Evolutionary conservation across 2,888 invertebrate species (phyloP).

Genomic region (Pyrrhosoma nymphula): DNA sequence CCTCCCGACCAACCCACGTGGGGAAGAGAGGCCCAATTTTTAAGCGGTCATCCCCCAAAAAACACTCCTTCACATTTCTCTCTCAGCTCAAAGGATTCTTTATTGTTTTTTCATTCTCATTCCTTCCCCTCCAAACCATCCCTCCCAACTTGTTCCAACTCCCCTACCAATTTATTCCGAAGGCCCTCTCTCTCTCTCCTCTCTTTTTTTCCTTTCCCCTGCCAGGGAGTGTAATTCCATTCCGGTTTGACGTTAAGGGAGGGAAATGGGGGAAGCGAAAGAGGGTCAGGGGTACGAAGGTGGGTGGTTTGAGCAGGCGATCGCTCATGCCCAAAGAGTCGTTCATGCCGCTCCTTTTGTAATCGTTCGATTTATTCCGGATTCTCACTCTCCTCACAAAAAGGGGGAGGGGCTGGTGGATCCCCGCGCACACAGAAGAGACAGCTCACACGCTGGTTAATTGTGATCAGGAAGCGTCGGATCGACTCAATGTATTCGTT

Average conservation of each 20-base stretch:
- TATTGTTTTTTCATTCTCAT: slow-evolving; percentile 15
- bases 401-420: neutral
- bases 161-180: neutral
- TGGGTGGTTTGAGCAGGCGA: neutral
- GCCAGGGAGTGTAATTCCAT: slow-evolving; percentile 15
- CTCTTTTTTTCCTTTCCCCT: neutral
- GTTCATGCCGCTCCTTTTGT: neutral
- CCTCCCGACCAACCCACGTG: neutral
- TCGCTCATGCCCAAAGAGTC: neutral
- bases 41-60: neutral
- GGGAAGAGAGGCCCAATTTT: neutral
- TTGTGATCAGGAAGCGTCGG: neutral
- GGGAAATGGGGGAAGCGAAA: neutral
- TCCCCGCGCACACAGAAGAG: neutral
- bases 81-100: slow-evolving; percentile 12
- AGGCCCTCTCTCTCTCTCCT: no score
- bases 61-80: slow-evolving; percentile 5
- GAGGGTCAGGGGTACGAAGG: neutral
- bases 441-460: neutral
- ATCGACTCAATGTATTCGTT: neutral
- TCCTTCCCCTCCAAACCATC: neutral
- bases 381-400: neutral
- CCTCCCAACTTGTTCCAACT: neutral
- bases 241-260: neutral
- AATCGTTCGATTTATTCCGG: slow-evolving; percentile 3